Evolutionary conservation across 2,888 invertebrate genomes (phyloP), one percentile per base, ranked within the genome.

Genomic region (Cynaeus angustus): DNA sequence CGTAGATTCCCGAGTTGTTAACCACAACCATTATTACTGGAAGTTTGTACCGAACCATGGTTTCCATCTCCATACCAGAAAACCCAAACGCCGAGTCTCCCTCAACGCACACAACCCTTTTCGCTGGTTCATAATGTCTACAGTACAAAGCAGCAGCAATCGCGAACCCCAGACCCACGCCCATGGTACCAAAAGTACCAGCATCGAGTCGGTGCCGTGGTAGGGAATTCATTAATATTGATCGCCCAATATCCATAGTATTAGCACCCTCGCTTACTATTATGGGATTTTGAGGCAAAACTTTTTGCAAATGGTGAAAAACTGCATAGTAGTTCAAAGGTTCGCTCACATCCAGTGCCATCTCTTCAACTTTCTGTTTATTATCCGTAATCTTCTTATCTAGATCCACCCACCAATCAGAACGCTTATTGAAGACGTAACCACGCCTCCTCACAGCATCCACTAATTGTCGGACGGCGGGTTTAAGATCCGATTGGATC

Each of bases 71-170:
- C 97, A 98, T 97, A 80, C 96, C 98, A 21, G 97, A 97, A 87
- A 99, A 99, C 1, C 99, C 99, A 85, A 99, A 98, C 0, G 98
- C 99, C 43, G 97, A 97, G 83, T 99, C 99, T 0, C 98, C 98
- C 86, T 98, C 97, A 0, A 98, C 93, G 82, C 98, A 98, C 64
- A 98, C 87, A 0, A 99, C 97, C 72, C 91, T 88, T 82, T 96
- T 96, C 0, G 87, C 87, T 0, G 96, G 95, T 6, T 90, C 90
- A 83, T 92, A 86, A 82, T 96, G 93, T 70, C 93, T 91, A 80
- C 95, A 96, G 87, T 93, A 96, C 74, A 98, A 86, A 0, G 97
- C 97, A 4, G 98, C 95, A 1, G 98, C 98, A 46, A 96, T 90
- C 0, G 94, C 96, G 84, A 95, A 98, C 0, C 97, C 97, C 0